Base-by-base conservation (phyloP, 2,113 vertebrate species). In the Sander lucioperca region DNA sequence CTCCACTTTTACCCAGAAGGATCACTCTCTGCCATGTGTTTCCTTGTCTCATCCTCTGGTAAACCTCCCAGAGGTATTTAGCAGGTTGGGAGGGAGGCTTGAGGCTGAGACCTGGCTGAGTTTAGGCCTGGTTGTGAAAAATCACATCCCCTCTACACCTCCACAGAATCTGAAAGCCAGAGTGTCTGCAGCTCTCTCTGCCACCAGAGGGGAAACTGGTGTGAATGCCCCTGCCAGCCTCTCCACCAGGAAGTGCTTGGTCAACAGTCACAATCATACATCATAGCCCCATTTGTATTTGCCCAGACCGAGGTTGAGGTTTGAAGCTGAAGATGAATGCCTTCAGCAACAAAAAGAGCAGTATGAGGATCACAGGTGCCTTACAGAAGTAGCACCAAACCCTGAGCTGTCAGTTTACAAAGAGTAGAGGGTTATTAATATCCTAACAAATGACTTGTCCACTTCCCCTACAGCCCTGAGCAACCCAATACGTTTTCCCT, bases 81-180 rank as follows among this genome's bases (percentile, higher is more conserved):
- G 87, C 94, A 93, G 76, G 76, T 74, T 88, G 83, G 72, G 64
- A 79, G 67, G 79, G 83, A 82, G 86, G 64, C 0, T 10, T 88
- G 86, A 83, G 25, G 0, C 83, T 64, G 74, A 68, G 89, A 88
- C 81, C 78, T 72, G 77, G 80, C 89, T 83, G 85, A 36, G 72
- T 88, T 93, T 94, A 81, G 92, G 89, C 87, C 76, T 89, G 80
- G 74, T 90, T 90, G 90, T 88, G 94, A 94, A 95, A 96, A 96
- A 90, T 94, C 94, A 90, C 92, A 93, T 93, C 87, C 86, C 80
- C 86, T 75, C 69, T 80, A 21, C 54, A 95, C 79, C 86, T 71
- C 83, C 82, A 79, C 39, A 73, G 74, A 80, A 80, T 89, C 87
- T 91, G 83, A 93, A 94, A 93, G 70, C 91, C 79, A 27, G 66